These are phyloP conservation scores for Ophioderma brevispina DNA, from an alignment of 35 echinoderm and acorn worm genomes.

Conservation along the genomic window DNA sequence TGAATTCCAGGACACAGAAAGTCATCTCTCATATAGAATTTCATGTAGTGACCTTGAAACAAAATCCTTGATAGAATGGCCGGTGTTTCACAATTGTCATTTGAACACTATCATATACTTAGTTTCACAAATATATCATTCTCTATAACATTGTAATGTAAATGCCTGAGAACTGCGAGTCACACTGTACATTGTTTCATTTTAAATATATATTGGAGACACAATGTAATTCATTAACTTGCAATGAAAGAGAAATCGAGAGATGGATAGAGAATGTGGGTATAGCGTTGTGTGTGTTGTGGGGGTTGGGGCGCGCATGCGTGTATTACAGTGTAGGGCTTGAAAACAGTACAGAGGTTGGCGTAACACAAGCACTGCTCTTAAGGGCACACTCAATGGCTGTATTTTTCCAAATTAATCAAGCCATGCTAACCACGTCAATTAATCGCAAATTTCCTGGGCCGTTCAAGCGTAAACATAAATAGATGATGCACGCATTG, in stretches of 20 bases:
- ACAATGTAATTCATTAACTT: neutral
- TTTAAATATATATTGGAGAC: neutral
- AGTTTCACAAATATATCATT: neutral
- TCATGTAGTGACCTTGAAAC: neutral
- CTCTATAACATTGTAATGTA: neutral
- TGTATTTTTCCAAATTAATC: neutral
- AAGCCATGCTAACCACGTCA: neutral
- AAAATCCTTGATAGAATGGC: neutral
- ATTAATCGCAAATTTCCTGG: neutral
- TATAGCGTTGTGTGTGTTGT: neutral
- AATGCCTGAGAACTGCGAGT: neutral
- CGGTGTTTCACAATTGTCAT: neutral
- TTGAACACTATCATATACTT: neutral
- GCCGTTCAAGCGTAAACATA: constrained; percentile 10
- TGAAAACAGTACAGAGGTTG: neutral
- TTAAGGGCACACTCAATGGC: neutral
- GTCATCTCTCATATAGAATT: neutral
- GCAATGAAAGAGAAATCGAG: no score
- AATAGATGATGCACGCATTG: neutral
- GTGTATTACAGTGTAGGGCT: no score
- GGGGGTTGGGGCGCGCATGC: neutral
- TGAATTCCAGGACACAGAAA: no score
- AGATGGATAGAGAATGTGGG: neutral
- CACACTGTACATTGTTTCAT: neutral
- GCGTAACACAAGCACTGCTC: neutral